Evolutionary conservation across 2,113 vertebrate genomes (phyloP), one percentile per base, ranked within the genome.

Genomic region (Puffinus mauretanicus): DNA sequence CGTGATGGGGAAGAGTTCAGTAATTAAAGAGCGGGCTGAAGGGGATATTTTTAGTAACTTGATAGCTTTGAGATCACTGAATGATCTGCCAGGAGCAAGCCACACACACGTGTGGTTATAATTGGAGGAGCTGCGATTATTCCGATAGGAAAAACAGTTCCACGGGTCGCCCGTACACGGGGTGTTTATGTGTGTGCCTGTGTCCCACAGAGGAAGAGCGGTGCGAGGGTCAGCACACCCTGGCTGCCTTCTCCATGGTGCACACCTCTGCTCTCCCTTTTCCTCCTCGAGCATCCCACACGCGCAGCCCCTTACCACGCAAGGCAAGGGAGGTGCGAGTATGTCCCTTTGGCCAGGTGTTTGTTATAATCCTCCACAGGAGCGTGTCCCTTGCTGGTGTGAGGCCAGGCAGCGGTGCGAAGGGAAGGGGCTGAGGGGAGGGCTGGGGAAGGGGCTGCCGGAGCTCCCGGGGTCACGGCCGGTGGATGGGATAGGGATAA

Each of bases 221-320:
- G 36, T 54, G 29, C 0, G 32, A 93, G 79, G 51, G 86, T 57
- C 73, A 81, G 70, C 76, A 62, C 13, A 14, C 73, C 72, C 91
- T n/a, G 57, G 86, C 81, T 49, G 51, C 64, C 46, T 78, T 8
- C 30, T 70, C 47, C 30, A 26, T 7, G 24, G 40, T 67, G 60
- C 67, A 82, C 47, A 77, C 42, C 60, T 86, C 84, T 91, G 76
- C 47, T 52, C 49, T 58, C 21, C 29, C 13, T 61, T 82, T 64
- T 46, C 46, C 27, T 55, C 66, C 32, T 36, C 6, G 3, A 66
- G 25, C 47, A 64, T 54, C 25, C 38, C 65, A 64, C 3, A 0
- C 0, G 0, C 3, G 1, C 38, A 73, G 29, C 3, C 16, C 38
- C 24, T 5, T 10, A 49, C 27, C 1, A 0, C 19, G 7, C 3